A percentile compares a stretch with the other conserved stretches of the same genome.
These are phyloP conservation scores for Bucco capensis DNA, from an alignment of 2,113 vertebrate species.

Conservation along the genomic window DNA sequence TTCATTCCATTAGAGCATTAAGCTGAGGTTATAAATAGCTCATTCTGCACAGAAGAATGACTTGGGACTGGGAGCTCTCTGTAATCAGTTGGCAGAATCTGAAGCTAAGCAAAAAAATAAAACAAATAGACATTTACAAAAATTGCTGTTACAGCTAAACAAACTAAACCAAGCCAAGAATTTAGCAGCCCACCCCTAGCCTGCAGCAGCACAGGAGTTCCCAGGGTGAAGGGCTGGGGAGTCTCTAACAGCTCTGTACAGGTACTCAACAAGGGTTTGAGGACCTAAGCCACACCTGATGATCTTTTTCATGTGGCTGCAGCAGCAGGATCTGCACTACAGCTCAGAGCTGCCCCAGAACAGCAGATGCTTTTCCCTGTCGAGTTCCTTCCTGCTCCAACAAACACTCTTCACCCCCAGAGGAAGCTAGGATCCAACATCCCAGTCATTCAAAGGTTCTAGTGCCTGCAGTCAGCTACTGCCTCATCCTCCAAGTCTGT, in stretches of 20 bases:
- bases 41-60: background rate
- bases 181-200: background rate
- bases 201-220: background rate
- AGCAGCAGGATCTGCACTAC: background rate
- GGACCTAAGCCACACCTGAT: background rate
- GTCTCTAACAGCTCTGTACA: background rate
- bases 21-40: conserved; percentile 6
- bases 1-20: background rate
- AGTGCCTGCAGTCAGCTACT: background rate
- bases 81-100: background rate
- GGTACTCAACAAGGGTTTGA: background rate
- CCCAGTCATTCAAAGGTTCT: background rate
- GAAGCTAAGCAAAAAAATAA: conserved; percentile 5
- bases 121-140: background rate
- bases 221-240: background rate
- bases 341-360: background rate
- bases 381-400: background rate
- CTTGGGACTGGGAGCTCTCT: background rate
- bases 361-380: background rate
- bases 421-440: background rate
- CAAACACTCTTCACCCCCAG: background rate
- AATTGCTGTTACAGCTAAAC: background rate
- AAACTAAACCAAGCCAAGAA: background rate
- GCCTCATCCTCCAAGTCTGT: background rate
- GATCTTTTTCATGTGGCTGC: background rate